Evolutionary conservation across 2,113 vertebrate species (phyloP), one percentile per base, ranked within the genome.

Genomic region (Pterocles gutturalis): DNA sequence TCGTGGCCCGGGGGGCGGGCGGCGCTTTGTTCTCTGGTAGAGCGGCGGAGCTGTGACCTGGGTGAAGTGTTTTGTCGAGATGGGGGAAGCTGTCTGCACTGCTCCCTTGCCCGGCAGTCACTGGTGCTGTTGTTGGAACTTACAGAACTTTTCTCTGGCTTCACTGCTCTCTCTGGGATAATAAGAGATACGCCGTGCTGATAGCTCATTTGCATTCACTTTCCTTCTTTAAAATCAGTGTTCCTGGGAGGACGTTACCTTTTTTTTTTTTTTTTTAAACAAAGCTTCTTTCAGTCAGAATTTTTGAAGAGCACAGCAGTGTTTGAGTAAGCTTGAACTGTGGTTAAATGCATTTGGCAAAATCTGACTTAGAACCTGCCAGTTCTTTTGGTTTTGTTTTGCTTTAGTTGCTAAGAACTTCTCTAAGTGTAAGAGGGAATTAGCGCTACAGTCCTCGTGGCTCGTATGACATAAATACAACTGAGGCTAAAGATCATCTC

Each of bases 211-310:
- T 82, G 19, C 8, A 5, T 38, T 82, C 21, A 1, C 16, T 72
- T 71, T 55, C 9, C 18, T 36, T 31, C 31, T 49, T 57, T 41
- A 46, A 67, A 84, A 61, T 28, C 16, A 21, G 8, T 17, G 20
- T 24, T 75, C 11, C 8, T 51, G 10, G 60, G 22, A 69, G 43
- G 12, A 25, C 1, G 5, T 17, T 34, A 7, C 24, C 13, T 12
- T 43, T 57, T 49, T 7, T 17, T 6, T n/a, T 34, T 43, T 11
- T 24, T 17, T 31, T 69, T 29, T 45, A 3, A 45, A 28, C 9
- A 2, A 13, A 25, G 3, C 2, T 31, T 17, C 29, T 76, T 62
- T 33, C 8, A 36, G 0, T 29, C 34, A 1, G 0, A 8, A 0
- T 36, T 34, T 38, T 66, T 49, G 22, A 22, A 21, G 22, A 73